These are phyloP conservation scores for Drosophila lowei DNA, from an alignment of 1,140 invertebrate genomes.

Conservation along the genomic window DNA sequence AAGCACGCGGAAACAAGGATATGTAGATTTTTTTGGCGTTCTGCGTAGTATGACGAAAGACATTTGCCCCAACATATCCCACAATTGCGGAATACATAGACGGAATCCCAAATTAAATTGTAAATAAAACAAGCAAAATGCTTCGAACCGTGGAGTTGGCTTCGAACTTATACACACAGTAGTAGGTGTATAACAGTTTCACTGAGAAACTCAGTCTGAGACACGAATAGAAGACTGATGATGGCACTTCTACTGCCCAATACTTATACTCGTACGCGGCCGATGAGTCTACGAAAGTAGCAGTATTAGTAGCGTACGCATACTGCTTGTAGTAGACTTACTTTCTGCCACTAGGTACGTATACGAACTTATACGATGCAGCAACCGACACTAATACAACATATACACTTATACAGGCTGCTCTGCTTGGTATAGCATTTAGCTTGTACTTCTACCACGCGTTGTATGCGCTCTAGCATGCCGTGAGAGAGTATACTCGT, in stretches of 20 bases:
- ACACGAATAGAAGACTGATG: too few species aligned
- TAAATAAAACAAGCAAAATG: constrained; percentile 19
- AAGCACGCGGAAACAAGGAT: constrained; percentile 19
- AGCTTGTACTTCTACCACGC: too few species aligned
- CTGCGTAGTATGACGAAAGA: constrained; percentile 8
- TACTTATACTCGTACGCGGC: not conserved
- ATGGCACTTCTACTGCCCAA: too few species aligned
- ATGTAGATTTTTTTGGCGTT: constrained; percentile 23
- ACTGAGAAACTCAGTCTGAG: not conserved
- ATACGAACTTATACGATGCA: too few species aligned
- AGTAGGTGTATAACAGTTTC: constrained; percentile 31
- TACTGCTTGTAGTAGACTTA: too few species aligned
- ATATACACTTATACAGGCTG: not conserved
- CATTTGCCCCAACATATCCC: constrained; percentile 16
- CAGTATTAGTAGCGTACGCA: too few species aligned
- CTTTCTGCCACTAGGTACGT: too few species aligned
- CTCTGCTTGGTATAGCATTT: not conserved
- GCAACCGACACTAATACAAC: not conserved
- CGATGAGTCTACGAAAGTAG: not conserved
- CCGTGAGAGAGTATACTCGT: too few species aligned
- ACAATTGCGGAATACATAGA: constrained; percentile 10
- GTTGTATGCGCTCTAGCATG: not conserved
- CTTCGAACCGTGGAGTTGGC: constrained; percentile 18
- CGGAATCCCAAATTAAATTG: not conserved
- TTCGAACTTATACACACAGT: constrained; percentile 19